Evolutionary conservation across 2,797 vertebrate species (phyloP).

Genomic region (Morelia viridis): DNA sequence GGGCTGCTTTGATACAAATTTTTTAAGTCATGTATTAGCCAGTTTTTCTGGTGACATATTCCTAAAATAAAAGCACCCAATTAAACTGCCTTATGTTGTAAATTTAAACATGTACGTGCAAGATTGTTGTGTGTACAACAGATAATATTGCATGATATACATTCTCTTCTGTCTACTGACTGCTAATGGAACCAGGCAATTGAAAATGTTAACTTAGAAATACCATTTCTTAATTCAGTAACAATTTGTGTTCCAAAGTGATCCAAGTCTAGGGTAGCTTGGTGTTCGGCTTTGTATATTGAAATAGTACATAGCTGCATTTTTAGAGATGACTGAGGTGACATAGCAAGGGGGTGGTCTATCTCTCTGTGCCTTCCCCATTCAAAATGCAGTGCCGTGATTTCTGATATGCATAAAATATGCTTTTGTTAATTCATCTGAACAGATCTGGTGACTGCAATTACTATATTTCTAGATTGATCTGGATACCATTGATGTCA

Average conservation of each 20-base stretch:
- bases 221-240: neutral
- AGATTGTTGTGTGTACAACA: neutral
- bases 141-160: neutral
- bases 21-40: neutral
- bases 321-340: neutral
- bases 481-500: constrained; percentile 98
- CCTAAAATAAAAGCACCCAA: neutral
- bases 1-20: neutral
- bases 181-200: neutral
- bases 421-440: neutral
- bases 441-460: constrained; percentile 34
- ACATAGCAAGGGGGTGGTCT: no score
- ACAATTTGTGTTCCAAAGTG: neutral
- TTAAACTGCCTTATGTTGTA: neutral
- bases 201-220: neutral
- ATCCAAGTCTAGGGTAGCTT: neutral
- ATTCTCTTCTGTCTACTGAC: neutral
- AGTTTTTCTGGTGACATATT: neutral
- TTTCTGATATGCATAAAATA: neutral
- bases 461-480: constrained; percentile 85
- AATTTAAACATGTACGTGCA: neutral
- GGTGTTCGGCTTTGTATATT: neutral
- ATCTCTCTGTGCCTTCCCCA: neutral
- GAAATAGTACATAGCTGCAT: neutral
- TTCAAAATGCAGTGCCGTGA: neutral